A percentile compares a stretch with the other conserved stretches of the same genome.
Conservation (phyloP, 2,888 invertebrate genomes). For the Platynereis dumerilii region DNA sequence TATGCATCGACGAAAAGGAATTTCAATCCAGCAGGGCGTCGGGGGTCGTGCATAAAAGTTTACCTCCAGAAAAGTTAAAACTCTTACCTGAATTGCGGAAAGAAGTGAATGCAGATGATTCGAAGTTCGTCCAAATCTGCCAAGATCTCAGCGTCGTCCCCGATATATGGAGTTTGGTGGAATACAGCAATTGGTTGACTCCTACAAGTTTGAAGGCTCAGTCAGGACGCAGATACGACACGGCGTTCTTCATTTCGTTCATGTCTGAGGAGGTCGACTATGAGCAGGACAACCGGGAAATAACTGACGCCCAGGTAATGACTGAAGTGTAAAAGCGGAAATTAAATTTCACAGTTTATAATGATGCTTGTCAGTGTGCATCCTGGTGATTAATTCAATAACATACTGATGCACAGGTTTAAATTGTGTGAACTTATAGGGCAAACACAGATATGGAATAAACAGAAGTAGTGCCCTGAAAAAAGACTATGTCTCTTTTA, state of each 20-base stretch:
- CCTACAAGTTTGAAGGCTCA: constrained; percentile 64
- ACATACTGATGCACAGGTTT: too few species aligned
- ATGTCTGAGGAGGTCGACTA: neutral
- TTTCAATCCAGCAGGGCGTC: neutral
- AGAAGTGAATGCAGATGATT: constrained; percentile 70
- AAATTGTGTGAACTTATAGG: too few species aligned
- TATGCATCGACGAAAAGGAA: constrained; percentile 18
- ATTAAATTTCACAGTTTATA: too few species aligned
- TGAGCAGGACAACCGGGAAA: constrained; percentile 23
- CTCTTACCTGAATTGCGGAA: constrained; percentile 34
- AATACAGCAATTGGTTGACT: constrained; percentile 86
- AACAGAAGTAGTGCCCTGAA: too few species aligned
- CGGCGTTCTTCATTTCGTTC: constrained; percentile 25
- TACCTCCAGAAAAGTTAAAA: neutral
- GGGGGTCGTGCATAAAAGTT: too few species aligned
- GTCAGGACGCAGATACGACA: constrained; percentile 26
- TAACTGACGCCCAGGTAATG: constrained; percentile 22
- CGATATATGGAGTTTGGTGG: constrained; percentile 78
- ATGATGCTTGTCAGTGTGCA: too few species aligned
- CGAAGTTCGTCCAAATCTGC: constrained; percentile 75
- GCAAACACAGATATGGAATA: too few species aligned
- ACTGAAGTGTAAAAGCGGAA: too few species aligned
- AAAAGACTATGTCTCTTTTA: too few species aligned
- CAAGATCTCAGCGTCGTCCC: constrained; percentile 75
- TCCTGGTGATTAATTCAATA: too few species aligned